Base-by-base conservation (phyloP, 2,888 invertebrate species). In the Aricia artaxerxes region DNA sequence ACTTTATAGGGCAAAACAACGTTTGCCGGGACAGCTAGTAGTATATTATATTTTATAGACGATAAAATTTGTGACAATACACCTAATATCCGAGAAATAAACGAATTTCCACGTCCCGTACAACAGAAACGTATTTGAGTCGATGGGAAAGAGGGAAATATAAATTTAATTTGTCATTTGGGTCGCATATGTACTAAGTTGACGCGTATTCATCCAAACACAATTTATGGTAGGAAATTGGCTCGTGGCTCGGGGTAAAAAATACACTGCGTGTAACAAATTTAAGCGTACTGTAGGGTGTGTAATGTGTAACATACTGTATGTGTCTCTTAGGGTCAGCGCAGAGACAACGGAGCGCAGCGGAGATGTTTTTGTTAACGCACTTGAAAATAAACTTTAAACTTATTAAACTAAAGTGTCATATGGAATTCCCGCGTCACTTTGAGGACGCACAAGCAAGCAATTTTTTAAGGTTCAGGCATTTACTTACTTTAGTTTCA, bases 151-250 rank as follows among this genome's bases (percentile, higher is more conserved):
- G 83, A 86, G 86, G 73, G 87, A 88, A 88, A 88, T 88, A 89
- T 90, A 90, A 91, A 92, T 91, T 90, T 90, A 93, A 91, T 91
- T 91, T 90, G 91, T 91, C 90, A 89, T 90, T 88, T 84, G 88
- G 89, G 88, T 90, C 89, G 87, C 91, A 91, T 90, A 91, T 88
- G 90, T 91, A 91, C 90, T 92, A 90, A 92, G 90, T 91, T 91
- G 89, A 88, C 88, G 89, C 89, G 91, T 88, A 90, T 91, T 90
- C 91, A 87, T 91, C 88, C 89, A 91, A 93, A 93, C 89, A 92
- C 90, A 93, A 93, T 93, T 92, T 93, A 89, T 90, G 89, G 88
- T 91, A 90, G 92, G 91, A 92, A 92, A 93, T 94, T 93, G 93
- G 91, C 90, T 91, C 87, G 86, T 87, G 86, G 88, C 86, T 89